Evolutionary conservation across 2,113 vertebrate species (phyloP).

Genomic region (Tichodroma muraria): DNA sequence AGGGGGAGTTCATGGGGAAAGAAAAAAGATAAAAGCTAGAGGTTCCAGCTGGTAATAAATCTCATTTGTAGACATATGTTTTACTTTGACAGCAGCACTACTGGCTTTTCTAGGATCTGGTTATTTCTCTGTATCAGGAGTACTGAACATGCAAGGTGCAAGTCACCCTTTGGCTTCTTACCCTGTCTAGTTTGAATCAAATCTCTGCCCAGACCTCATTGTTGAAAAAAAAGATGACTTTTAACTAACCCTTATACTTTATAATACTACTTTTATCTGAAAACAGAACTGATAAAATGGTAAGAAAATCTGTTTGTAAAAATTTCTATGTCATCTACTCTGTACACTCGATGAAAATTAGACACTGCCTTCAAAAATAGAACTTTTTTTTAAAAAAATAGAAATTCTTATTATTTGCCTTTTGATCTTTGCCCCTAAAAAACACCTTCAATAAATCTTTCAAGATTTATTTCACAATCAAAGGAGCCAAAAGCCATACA

Average conservation of each 20-base stretch:
- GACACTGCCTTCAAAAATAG: not conserved
- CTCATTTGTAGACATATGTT: not conserved
- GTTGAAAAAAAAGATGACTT: not conserved
- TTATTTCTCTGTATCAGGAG: not conserved
- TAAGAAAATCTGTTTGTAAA: not conserved
- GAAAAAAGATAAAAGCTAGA: not conserved
- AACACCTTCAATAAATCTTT: not conserved
- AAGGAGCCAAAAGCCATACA: not conserved
- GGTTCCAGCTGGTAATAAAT: not conserved
- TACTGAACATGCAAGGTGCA: not conserved
- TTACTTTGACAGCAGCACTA: not conserved
- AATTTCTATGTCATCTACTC: not conserved
- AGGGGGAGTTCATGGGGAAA: not conserved
- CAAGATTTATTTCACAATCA: not conserved
- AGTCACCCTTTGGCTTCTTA: not conserved
- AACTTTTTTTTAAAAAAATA: not conserved
- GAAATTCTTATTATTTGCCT: not conserved
- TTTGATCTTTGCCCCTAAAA: not conserved
- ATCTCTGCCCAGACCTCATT: not conserved
- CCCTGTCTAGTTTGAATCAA: not conserved
- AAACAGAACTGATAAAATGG: not conserved
- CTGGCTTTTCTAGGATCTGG: not conserved
- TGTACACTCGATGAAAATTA: not conserved
- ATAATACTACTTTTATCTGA: not conserved
- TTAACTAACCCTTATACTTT: not conserved